phyloP scores from a whole-genome alignment of 2,113 vertebrate genomes.

The Pandion haliaetus region DNA sequence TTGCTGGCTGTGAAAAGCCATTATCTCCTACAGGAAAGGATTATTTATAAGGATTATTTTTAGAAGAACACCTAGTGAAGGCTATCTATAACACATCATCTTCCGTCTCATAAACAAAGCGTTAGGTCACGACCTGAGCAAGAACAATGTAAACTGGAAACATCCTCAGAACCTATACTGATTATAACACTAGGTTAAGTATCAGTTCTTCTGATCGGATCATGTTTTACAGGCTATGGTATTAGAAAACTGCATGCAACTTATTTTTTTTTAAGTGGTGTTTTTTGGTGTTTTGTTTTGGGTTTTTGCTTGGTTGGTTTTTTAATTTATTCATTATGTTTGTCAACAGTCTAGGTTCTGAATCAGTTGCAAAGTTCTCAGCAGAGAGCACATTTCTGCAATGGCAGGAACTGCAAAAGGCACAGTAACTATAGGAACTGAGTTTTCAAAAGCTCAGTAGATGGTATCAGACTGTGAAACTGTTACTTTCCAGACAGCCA shows the following conservation, averaged over 20 bases:
- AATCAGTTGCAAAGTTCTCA: not conserved
- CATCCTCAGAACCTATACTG: not conserved
- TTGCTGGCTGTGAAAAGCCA: constrained; percentile 67
- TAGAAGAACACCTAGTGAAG: constrained; percentile 49
- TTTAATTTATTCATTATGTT: not conserved
- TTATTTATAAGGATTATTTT: constrained; percentile 60
- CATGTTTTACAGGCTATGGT: not conserved
- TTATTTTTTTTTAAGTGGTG: not conserved
- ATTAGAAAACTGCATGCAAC: not conserved
- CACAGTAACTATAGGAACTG: not conserved
- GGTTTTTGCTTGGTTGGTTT: not conserved
- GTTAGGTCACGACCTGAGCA: not conserved
- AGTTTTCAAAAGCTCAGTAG: not conserved
- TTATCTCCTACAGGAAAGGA: constrained; percentile 71
- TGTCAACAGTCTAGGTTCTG: not conserved
- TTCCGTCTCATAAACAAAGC: constrained; percentile 33
- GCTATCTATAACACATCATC: constrained; percentile 40
- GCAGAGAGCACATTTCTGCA: not conserved
- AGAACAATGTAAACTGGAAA: constrained; percentile 39
- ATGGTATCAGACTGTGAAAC: not conserved
- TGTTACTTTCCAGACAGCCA: not conserved
- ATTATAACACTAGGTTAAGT: not conserved
- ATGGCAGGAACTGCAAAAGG: not conserved
- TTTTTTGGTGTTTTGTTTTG: not conserved
- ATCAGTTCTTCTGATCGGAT: not conserved